These are phyloP conservation scores for Adelosebastes latens DNA, from an alignment of 2,797 vertebrate species.

Conservation along the genomic window DNA sequence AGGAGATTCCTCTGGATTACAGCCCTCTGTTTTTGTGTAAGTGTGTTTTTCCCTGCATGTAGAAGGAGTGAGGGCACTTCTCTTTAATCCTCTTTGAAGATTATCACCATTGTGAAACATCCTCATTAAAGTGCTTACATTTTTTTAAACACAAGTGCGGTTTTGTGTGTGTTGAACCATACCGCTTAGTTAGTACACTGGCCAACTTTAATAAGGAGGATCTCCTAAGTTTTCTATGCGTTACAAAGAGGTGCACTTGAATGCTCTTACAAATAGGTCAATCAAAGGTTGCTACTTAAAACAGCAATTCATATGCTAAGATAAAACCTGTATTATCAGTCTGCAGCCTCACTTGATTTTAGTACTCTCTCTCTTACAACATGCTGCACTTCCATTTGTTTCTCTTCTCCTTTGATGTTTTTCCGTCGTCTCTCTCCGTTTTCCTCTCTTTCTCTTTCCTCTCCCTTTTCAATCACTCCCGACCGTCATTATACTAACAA, in stretches of 20 bases:
- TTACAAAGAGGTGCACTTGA: conserved; percentile 50
- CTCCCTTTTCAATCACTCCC: conserved; percentile 21
- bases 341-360: conserved; percentile 44
- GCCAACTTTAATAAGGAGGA: conserved; percentile 47
- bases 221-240: conserved; percentile 29
- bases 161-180: conserved; percentile 30
- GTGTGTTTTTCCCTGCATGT: conserved; percentile 5
- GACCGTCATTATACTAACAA: conserved; percentile 52
- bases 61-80: conserved; percentile 43
- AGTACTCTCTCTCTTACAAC: conserved; percentile 7
- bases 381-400: conserved; percentile 33
- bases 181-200: conserved; percentile 2
- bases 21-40: conserved; percentile 5
- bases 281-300: conserved; percentile 42
- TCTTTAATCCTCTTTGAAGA: conserved; percentile 73
- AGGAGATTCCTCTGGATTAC: conserved; percentile 55
- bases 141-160: conserved; percentile 41
- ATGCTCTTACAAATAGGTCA: conserved; percentile 23
- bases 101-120: conserved; percentile 66
- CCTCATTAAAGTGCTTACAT: conserved; percentile 63
- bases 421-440: background rate
- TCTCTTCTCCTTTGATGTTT: conserved; percentile 19
- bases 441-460: conserved; percentile 3
- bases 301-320: conserved; percentile 68
- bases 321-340: conserved; percentile 48